Base-by-base conservation (phyloP, 2,888 invertebrate species). In the Cephus pygmeus region DNA sequence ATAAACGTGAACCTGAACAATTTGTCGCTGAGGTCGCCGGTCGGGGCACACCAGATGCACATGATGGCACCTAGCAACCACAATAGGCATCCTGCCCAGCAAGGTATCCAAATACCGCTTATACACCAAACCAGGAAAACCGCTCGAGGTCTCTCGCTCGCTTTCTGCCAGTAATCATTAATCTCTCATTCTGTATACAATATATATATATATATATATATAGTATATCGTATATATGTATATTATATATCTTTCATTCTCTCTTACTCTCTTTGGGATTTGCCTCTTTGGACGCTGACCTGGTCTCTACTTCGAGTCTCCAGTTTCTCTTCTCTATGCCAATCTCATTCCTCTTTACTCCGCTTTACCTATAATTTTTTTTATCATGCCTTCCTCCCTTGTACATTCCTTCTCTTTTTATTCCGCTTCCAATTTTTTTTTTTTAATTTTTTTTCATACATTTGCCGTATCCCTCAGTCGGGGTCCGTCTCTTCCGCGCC, bases 1-100 rank as follows among this genome's bases (percentile, higher is more conserved):
- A 91, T 91, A 89, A 91, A 90, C 87, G 88, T 90, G 88, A 91
- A 91, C 89, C 90, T 91, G 88, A 90, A 90, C 90, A 91, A 91
- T 91, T 89, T 91, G 87, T 89, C 91, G 87, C 88, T 91, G 90
- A 89, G 91, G 85, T 91, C 90, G 86, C 90, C 90, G 83, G 89
- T 88, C 88, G 91, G 90, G 87, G 87, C 87, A 85, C 91, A 90
- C 88, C 91, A 91, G 88, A 90, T 90, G 90, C 91, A 90, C 87
- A 89, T 90, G 88, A 90, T 91, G 89, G 90, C 91, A 86, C 90
- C 91, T 87, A 91, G 90, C 90, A 91, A 91, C 91, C 90, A 91
- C 91, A 91, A 91, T 91, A 91, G 91, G 91, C 91, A 91, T 88
- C 88, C 89, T 84, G 86, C 89, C 85, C 91, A 91, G 88, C 91